Conservation (phyloP, 2,888 invertebrate genomes). For the Encarsia formosa region DNA sequence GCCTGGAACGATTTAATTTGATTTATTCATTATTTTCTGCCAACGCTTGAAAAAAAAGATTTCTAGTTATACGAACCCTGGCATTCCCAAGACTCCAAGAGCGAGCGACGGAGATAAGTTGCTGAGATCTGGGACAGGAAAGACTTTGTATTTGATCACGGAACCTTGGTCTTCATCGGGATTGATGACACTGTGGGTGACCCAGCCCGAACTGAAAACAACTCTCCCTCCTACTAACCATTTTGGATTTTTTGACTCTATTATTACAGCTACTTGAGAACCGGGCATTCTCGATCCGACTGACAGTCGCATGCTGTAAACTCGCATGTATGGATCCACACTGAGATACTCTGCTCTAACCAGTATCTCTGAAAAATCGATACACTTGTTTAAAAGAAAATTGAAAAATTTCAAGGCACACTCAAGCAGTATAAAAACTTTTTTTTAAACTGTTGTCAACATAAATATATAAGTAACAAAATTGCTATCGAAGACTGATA, state of each 20-base stretch:
- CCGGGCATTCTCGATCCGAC: slow-evolving; percentile 67
- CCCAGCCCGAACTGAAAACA: slow-evolving; percentile 66
- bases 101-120: slow-evolving; percentile 60
- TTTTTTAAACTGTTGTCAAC: too few species aligned
- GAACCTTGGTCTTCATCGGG: neutral
- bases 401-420: too few species aligned
- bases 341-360: slow-evolving; percentile 66
- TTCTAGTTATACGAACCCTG: slow-evolving; percentile 61
- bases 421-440: too few species aligned
- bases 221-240: slow-evolving; percentile 65
- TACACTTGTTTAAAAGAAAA: too few species aligned
- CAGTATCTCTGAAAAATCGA: slow-evolving; percentile 63
- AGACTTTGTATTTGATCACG: slow-evolving; percentile 30
- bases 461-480: too few species aligned
- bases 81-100: slow-evolving; percentile 69
- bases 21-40: too few species aligned
- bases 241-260: slow-evolving; percentile 62
- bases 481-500: too few species aligned
- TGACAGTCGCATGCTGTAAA: slow-evolving; percentile 55
- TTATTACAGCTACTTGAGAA: slow-evolving; percentile 66
- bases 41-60: too few species aligned
- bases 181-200: slow-evolving; percentile 57
- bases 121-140: slow-evolving; percentile 58
- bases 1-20: slow-evolving; percentile 54
- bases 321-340: slow-evolving; percentile 71